These are phyloP conservation scores for Pachypanchax playfairii DNA, from an alignment of 2,113 vertebrate genomes.

Conservation along the genomic window DNA sequence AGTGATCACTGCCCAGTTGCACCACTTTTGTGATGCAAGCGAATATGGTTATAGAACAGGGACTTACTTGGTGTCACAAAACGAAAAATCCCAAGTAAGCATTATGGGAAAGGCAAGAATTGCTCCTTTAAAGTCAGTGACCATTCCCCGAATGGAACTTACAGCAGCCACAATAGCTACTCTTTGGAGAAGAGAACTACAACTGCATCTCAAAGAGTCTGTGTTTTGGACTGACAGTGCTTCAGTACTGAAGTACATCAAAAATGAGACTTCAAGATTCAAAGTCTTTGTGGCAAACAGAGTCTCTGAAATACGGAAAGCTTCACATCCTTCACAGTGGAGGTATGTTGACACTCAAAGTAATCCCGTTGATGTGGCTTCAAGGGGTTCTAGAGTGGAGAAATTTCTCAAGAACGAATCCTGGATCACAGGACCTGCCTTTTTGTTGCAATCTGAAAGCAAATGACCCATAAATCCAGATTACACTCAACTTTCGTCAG, in stretches of 20 bases:
- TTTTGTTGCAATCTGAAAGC: not conserved
- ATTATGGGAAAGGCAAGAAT: not conserved
- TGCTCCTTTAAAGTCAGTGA: not conserved
- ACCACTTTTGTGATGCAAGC: conserved; percentile 1
- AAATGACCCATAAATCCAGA: not conserved
- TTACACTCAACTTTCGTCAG: not conserved
- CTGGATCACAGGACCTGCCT: not conserved
- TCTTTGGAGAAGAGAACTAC: not conserved
- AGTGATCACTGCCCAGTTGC: not conserved
- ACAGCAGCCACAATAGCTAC: not conserved
- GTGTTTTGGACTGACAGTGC: conserved; percentile 1
- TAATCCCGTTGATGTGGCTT: not conserved
- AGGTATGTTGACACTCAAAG: not conserved
- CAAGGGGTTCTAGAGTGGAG: not conserved
- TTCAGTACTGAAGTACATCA: not conserved
- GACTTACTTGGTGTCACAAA: not conserved
- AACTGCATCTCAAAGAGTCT: not conserved
- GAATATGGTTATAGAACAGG: not conserved
- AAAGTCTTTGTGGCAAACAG: not conserved
- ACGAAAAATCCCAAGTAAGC: not conserved
- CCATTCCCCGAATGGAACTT: not conserved
- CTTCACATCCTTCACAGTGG: not conserved
- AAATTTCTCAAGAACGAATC: not conserved
- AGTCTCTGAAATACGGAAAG: not conserved
- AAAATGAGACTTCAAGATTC: not conserved